phyloP scores from a whole-genome alignment of 2,888 invertebrate genomes.

The Pseudococcus jackbeardsleyi region DNA sequence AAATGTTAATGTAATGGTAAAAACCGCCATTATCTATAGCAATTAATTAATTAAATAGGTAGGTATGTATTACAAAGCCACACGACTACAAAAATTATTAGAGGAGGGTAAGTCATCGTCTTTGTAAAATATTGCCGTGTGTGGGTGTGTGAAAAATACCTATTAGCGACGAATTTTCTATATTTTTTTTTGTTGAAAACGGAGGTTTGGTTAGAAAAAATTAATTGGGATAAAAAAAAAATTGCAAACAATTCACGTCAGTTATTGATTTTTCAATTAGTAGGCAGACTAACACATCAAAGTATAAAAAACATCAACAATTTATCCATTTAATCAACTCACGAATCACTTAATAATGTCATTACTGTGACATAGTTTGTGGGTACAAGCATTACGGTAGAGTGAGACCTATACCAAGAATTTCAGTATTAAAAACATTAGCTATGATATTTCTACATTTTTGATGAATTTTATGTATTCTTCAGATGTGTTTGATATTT shows the following conservation, averaged over 20 bases:
- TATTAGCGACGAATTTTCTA: neutral
- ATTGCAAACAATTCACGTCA: constrained; percentile 9
- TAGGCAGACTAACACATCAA: neutral
- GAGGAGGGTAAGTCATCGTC: too few species aligned
- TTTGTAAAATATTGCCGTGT: neutral
- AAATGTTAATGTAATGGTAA: constrained; percentile 44
- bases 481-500: neutral
- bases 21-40: constrained; percentile 14
- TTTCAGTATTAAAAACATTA: constrained; percentile 35
- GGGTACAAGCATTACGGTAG: constrained; percentile 64
- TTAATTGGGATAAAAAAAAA: neutral
- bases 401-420: constrained; percentile 61
- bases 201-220: neutral
- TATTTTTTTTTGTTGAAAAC: neutral
- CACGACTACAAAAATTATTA: neutral
- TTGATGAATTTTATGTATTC: neutral
- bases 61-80: constrained; percentile 15
- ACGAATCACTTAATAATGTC: constrained; percentile 63
- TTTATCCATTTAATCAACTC: constrained; percentile 52
- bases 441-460: neutral
- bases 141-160: neutral
- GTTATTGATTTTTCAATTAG: neutral
- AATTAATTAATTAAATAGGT: constrained; percentile 32
- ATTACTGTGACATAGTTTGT: constrained; percentile 64
- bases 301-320: constrained; percentile 10